phyloP scores from a whole-genome alignment of 2,888 invertebrate genomes.

The Masnerella sp. region DNA sequence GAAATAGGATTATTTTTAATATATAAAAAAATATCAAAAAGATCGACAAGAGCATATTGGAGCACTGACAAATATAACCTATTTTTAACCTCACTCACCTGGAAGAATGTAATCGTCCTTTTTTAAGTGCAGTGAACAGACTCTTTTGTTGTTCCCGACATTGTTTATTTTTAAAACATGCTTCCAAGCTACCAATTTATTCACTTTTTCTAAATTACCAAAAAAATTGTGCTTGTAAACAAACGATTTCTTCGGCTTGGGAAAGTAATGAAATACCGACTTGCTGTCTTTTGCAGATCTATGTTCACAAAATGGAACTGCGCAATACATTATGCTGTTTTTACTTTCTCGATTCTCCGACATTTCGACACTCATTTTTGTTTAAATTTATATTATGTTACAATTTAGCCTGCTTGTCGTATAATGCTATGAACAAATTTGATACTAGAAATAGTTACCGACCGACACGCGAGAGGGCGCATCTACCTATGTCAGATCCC shows the following conservation, averaged over 20 bases:
- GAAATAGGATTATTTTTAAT: too few species aligned
- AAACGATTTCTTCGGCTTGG: conserved; percentile 2
- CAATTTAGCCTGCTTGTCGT: too few species aligned
- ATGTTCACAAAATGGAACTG: conserved; percentile 3
- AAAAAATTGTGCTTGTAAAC: neutral
- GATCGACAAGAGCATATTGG: neutral
- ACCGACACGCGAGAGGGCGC: too few species aligned
- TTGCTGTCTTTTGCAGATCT: neutral
- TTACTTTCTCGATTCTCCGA: too few species aligned
- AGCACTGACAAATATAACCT: conserved; percentile 4
- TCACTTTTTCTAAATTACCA: neutral
- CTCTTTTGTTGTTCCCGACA: neutral
- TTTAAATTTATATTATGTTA: too few species aligned
- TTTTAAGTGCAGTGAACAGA: conserved; percentile 5
- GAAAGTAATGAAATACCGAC: neutral
- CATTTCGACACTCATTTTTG: too few species aligned
- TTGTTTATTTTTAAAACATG: conserved; percentile 3
- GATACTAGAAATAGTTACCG: too few species aligned
- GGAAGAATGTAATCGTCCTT: conserved; percentile 3
- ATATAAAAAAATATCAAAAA: too few species aligned
- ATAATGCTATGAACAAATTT: too few species aligned
- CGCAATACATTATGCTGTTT: neutral
- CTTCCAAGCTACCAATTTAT: conserved; percentile 12
- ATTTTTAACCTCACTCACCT: conserved; percentile 2
- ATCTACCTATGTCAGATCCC: too few species aligned